A percentile compares a stretch with the other conserved stretches of the same genome.
Conservation (phyloP, 2,797 vertebrate species). For the Mormyrops attenuatus region DNA sequence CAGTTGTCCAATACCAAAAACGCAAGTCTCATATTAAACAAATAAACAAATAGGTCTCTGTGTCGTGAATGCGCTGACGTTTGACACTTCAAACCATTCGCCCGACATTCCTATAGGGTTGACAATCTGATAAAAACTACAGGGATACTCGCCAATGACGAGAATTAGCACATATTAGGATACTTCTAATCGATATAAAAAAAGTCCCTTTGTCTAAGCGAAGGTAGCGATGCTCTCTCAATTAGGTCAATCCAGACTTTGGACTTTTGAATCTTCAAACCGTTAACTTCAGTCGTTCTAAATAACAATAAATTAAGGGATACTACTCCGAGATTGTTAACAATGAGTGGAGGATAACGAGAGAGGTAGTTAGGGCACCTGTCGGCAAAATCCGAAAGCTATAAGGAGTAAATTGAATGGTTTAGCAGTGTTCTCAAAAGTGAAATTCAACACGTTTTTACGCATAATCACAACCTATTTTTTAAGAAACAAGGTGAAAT, state of each 20-base stretch:
- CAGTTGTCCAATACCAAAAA: not conserved
- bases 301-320: not conserved
- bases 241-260: not conserved
- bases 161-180: not conserved
- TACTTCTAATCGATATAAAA: not conserved
- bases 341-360: not conserved
- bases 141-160: not conserved
- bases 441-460: not conserved
- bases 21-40: not conserved
- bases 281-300: not conserved
- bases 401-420: not conserved
- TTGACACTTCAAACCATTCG: not conserved
- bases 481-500: not conserved
- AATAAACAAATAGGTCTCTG: not conserved
- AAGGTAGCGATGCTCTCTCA: not conserved
- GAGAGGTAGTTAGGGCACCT: not conserved
- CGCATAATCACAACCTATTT: not conserved
- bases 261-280: not conserved
- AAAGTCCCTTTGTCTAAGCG: not conserved
- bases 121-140: slow-evolving; percentile 56
- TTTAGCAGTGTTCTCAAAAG: not conserved
- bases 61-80: not conserved
- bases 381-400: not conserved
- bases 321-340: not conserved
- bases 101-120: slow-evolving; percentile 45